Conservation (phyloP, 2,888 invertebrate genomes). For the Oeneis ivallda region DNA sequence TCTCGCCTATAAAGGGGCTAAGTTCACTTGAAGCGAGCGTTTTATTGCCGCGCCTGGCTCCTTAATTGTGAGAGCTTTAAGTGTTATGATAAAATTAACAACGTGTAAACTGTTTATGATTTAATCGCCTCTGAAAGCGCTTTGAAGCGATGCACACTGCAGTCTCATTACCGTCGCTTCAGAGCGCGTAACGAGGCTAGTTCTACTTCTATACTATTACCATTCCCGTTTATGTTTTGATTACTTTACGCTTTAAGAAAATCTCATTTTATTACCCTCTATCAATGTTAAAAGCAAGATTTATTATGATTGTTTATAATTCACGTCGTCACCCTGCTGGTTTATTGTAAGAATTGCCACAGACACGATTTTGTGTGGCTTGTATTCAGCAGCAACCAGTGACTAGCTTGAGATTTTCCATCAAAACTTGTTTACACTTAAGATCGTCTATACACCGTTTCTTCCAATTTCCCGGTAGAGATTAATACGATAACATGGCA, state of each 20-base stretch:
- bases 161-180: conserved; percentile 19
- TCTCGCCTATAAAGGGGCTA: conserved; percentile 8
- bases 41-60: conserved; percentile 31
- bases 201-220: conserved; percentile 1
- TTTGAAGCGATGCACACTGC: conserved; percentile 13
- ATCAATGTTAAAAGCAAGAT: no score
- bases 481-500: no score
- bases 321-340: no score
- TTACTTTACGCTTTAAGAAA: not conserved
- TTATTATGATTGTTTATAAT: no score
- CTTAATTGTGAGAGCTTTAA: conserved; percentile 30
- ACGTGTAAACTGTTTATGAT: conserved; percentile 39
- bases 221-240: conserved; percentile 1
- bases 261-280: not conserved
- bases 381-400: no score
- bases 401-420: no score
- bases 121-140: conserved; percentile 29
- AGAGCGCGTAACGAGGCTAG: not conserved
- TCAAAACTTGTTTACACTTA: no score
- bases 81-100: conserved; percentile 36
- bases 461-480: no score
- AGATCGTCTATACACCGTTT: no score
- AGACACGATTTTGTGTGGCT: no score
- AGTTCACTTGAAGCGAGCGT: conserved; percentile 24
- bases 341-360: no score